phyloP scores from a whole-genome alignment of 2,113 vertebrate genomes.

The Pogonocichla stellata region DNA sequence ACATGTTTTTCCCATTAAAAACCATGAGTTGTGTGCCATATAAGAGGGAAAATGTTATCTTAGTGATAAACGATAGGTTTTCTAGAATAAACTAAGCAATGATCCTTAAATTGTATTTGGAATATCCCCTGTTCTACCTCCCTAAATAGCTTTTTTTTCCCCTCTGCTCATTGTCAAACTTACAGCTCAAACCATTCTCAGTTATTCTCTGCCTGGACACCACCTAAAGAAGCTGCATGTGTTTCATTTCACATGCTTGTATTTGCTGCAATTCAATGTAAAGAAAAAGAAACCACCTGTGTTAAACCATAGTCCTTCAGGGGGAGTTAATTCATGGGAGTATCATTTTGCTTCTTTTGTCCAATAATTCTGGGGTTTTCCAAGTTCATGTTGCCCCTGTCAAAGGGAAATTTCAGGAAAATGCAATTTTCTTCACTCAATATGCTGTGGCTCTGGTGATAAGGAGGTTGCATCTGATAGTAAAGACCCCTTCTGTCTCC shows the following conservation, averaged over 20 bases:
- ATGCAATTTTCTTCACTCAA: neutral
- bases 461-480: neutral
- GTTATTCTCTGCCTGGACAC: neutral
- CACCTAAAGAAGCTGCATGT: neutral
- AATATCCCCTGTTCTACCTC: neutral
- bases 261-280: neutral
- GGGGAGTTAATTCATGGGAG: neutral
- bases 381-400: neutral
- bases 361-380: neutral
- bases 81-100: neutral
- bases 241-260: neutral
- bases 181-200: neutral
- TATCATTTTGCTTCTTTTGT: neutral
- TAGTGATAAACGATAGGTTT: neutral
- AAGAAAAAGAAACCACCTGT: rapidly evolving
- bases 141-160: neutral
- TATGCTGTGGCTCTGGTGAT: neutral
- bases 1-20: neutral
- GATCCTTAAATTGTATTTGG: no score
- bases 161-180: neutral
- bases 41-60: neutral
- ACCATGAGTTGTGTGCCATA: neutral
- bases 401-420: neutral
- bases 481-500: neutral
- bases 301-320: neutral